These are phyloP conservation scores for Drosophila repletoides DNA, from an alignment of 1,140 invertebrate species.

Conservation along the genomic window DNA sequence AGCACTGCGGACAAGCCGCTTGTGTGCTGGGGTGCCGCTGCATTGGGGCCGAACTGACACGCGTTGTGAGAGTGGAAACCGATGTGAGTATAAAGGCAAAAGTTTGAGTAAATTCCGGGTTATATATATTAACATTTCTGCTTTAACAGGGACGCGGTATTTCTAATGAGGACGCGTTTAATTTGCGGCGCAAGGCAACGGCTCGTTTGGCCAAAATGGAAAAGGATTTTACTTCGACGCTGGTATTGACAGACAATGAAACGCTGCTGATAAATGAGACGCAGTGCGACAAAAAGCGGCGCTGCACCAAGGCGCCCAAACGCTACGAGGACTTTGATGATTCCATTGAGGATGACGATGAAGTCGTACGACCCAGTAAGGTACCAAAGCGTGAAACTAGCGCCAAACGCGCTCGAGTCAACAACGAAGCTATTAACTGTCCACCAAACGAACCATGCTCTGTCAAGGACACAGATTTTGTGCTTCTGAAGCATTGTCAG, in stretches of 20 bases:
- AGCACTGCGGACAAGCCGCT: conserved; percentile 65
- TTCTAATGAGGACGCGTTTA: conserved; percentile 77
- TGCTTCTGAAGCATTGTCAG: conserved; percentile 65
- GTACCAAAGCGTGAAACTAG: background rate
- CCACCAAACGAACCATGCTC: conserved; percentile 31
- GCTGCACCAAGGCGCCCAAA: conserved; percentile 75
- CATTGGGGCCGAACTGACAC: conserved; percentile 45
- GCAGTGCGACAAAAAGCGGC: conserved; percentile 75
- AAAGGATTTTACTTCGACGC: conserved; percentile 77
- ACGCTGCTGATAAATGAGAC: conserved; percentile 75
- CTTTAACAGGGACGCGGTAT: conserved; percentile 55
- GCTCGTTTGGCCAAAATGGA: conserved; percentile 77
- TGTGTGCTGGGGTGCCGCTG: conserved; percentile 69
- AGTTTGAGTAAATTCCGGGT: background rate
- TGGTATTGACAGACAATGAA: conserved; percentile 77
- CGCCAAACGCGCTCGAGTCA: background rate
- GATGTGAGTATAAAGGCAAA: conserved; percentile 32
- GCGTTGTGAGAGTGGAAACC: conserved; percentile 68
- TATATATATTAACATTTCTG: background rate
- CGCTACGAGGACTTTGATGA: conserved; percentile 77
- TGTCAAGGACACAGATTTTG: conserved; percentile 59
- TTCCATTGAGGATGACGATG: conserved; percentile 51
- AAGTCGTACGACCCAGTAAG: background rate
- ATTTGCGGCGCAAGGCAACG: conserved; percentile 69
- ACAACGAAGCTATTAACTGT: background rate